A percentile compares a stretch with the other conserved stretches of the same genome.
phyloP scores from a whole-genome alignment of 2,888 invertebrate species.

The Archaeoteleia sp. region DNA sequence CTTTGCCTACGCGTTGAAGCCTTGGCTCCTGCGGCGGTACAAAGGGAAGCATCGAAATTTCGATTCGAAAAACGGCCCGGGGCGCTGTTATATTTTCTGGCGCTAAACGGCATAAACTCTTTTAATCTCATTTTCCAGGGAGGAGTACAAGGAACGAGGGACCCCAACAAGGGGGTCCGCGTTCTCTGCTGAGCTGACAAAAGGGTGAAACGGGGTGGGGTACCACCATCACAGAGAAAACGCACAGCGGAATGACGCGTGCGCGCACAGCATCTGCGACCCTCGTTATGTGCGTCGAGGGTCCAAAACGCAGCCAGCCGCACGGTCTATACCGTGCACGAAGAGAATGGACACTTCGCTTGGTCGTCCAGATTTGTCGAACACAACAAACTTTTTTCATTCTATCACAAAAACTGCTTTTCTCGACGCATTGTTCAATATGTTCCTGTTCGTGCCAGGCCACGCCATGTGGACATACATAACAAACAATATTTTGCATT shows the following conservation, averaged over 20 bases:
- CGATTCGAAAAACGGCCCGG: slow-evolving; percentile 1
- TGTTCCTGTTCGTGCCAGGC: no score
- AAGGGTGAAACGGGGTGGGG: slow-evolving; percentile 3
- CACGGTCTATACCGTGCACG: not conserved
- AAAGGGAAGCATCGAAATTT: slow-evolving; percentile 2
- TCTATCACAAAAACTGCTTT: not conserved
- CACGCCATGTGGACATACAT: no score
- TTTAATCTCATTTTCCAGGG: slow-evolving; percentile 5
- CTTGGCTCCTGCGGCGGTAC: not conserved
- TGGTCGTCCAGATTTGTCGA: slow-evolving; percentile 4
- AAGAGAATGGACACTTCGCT: slow-evolving; percentile 4
- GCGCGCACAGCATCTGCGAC: not conserved
- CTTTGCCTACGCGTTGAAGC: slow-evolving; percentile 1
- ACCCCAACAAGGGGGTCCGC: not conserved
- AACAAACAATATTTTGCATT: no score
- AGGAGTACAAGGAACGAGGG: not conserved
- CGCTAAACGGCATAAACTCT: slow-evolving; percentile 6
- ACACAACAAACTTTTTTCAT: slow-evolving; percentile 1
- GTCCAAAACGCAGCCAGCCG: slow-evolving; percentile 8
- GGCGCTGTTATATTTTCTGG: slow-evolving; percentile 5
- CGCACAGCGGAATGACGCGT: not conserved
- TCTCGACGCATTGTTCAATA: no score
- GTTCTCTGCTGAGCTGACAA: not conserved
- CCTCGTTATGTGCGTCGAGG: slow-evolving; percentile 3
- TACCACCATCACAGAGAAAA: not conserved